A percentile compares a stretch with the other conserved stretches of the same genome.
Conservation (phyloP, 2,797 vertebrate species). For the Galaxias olidus region DNA sequence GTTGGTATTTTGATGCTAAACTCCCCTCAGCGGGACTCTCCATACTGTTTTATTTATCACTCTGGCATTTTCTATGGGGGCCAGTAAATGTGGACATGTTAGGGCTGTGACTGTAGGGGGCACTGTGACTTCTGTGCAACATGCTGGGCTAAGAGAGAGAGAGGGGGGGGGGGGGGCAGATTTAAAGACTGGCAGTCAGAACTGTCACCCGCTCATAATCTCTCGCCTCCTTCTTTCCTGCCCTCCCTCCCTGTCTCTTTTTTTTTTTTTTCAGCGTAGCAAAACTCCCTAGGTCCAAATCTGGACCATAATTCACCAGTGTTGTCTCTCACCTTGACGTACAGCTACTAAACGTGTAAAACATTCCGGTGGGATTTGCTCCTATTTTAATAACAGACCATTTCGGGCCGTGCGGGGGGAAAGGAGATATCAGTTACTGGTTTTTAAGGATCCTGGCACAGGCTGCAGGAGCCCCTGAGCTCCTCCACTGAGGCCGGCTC, state of each 20-base stretch:
- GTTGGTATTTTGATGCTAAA: slow-evolving; percentile 76
- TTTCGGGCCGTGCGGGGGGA: slow-evolving; percentile 55
- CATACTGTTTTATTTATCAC: slow-evolving; percentile 75
- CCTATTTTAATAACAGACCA: slow-evolving; percentile 77
- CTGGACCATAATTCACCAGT: slow-evolving; percentile 73
- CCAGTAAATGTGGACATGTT: slow-evolving; percentile 72
- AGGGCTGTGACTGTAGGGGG: slow-evolving; percentile 71
- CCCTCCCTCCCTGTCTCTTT: slow-evolving; percentile 27
- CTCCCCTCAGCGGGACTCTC: slow-evolving; percentile 68
- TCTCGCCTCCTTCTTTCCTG: slow-evolving; percentile 21
- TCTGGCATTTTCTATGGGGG: slow-evolving; percentile 72
- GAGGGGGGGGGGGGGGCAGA: slow-evolving; percentile 28
- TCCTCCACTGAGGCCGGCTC: slow-evolving; percentile 59
- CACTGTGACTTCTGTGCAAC: slow-evolving; percentile 68
- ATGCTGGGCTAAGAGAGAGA: slow-evolving; percentile 31
- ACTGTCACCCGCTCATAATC: slow-evolving; percentile 52
- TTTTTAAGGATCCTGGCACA: slow-evolving; percentile 76
- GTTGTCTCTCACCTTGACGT: slow-evolving; percentile 81
- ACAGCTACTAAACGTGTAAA: slow-evolving; percentile 81
- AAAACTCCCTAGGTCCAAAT: slow-evolving; percentile 69
- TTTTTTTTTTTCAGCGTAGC: slow-evolving; percentile 25
- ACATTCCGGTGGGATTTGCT: slow-evolving; percentile 75
- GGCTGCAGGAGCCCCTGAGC: slow-evolving; percentile 61
- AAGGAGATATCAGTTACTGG: slow-evolving; percentile 76
- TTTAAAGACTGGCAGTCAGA: slow-evolving; percentile 63